Percentiles rank a stretch among this genome's conserved stretches.
phyloP scores from a whole-genome alignment of 2,113 vertebrate species.

The Callipepla squamata region DNA sequence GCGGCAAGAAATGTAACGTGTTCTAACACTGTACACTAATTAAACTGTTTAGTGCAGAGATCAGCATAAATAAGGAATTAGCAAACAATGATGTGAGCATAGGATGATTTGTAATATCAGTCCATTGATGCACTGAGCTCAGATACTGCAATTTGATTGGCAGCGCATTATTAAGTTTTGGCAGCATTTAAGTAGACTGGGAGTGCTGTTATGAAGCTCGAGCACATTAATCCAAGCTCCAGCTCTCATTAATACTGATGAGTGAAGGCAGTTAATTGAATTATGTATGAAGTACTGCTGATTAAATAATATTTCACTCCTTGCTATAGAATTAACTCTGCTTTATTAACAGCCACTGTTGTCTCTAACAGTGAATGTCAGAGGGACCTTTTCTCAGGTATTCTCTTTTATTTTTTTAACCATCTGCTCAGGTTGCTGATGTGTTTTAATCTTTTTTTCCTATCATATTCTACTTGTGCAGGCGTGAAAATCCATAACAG shows the following conservation, averaged over 20 bases:
- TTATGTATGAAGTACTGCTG: slow-evolving; percentile 83
- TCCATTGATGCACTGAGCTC: slow-evolving; percentile 60
- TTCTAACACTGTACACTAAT: slow-evolving; percentile 59
- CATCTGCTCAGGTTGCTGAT: slow-evolving; percentile 60
- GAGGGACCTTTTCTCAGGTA: slow-evolving; percentile 64
- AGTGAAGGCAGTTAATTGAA: slow-evolving; percentile 83
- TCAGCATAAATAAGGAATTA: slow-evolving; percentile 78
- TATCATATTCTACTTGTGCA: neutral
- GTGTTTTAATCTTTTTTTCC: neutral
- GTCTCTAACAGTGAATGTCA: slow-evolving; percentile 73
- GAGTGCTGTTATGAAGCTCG: slow-evolving; percentile 74
- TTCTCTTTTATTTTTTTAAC: slow-evolving; percentile 27
- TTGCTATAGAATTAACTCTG: slow-evolving; percentile 75
- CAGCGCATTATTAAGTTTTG: slow-evolving; percentile 81
- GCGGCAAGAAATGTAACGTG: slow-evolving; percentile 36
- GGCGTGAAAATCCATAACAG: neutral
- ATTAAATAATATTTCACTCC: slow-evolving; percentile 85
- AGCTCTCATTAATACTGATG: slow-evolving; percentile 80
- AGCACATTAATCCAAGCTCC: slow-evolving; percentile 76
- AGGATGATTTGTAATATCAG: slow-evolving; percentile 75
- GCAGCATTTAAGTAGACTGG: slow-evolving; percentile 73
- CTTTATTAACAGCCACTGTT: slow-evolving; percentile 75
- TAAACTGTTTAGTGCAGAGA: slow-evolving; percentile 75
- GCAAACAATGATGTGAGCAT: slow-evolving; percentile 70
- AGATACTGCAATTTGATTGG: slow-evolving; percentile 73